Evolutionary conservation across 2,888 invertebrate species (phyloP), one percentile per base, ranked within the genome.

Genomic region (Chymomyza procnemis): DNA sequence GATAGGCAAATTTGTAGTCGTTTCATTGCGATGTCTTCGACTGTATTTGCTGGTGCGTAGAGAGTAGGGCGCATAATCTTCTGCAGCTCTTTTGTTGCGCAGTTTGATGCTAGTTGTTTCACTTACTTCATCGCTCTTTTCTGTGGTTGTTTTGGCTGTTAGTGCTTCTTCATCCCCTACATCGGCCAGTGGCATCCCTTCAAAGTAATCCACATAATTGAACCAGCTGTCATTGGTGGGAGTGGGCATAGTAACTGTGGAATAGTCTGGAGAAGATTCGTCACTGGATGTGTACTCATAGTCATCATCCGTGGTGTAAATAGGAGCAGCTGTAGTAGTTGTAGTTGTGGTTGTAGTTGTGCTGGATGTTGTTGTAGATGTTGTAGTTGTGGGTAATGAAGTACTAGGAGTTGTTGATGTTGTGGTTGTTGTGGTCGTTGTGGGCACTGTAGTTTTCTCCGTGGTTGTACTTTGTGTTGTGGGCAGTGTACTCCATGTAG

Each of bases 181-280:
- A 5, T 79, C 77, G 6, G 80, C 70, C 2, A 84, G 16, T 1
- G 85, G 76, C 4, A 78, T 69, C 26, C 89, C 82, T n/a, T 79
- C 87, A 67, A 89, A 90, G 66, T 91, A 90, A 62, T 90, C 90
- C 55, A 86, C 81, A 55, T 89, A 90, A 8, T 86, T 84, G 61
- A 91, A 90, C 62, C 79, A 88, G 54, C 82, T 82, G 48, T 88
- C 87, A 59, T 81, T 87, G 50, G 84, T 85, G 0, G 90, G 80
- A 3, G 76, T 64, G 14, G 70, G 64, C n/a, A 74, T 88, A 26
- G 76, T 73, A 14, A 74, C 77, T 50, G 71, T 82, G 62, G 72
- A 83, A 3, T 57, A 62, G n/a, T 46, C 16, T n/a, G 74, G 61
- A 2, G 69, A 59, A 65, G 75, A 75, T 19, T 78, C 75, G 62